Evolutionary conservation across 2,797 vertebrate genomes (phyloP).

Genomic region (Sarcoramphus papa): DNA sequence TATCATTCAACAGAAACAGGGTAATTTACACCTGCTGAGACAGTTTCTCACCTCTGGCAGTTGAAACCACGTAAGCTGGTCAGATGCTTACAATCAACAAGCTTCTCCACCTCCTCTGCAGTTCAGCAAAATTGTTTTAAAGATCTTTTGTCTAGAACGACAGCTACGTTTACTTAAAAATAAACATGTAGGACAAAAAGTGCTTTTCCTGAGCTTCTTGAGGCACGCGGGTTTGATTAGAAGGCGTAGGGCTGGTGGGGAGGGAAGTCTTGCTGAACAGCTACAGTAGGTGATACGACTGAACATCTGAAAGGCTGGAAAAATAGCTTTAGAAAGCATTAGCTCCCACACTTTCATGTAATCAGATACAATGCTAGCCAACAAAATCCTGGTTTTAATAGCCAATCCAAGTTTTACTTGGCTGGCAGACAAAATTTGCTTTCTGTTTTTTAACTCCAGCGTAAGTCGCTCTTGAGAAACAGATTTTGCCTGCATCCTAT

Average conservation of each 20-base stretch:
- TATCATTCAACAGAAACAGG: not conserved
- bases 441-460: conserved; percentile 40
- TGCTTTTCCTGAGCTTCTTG: not conserved
- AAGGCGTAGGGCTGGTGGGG: not conserved
- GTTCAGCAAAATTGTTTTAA: not conserved
- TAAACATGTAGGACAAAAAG: not conserved
- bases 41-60: not conserved
- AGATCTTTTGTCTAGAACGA: not conserved
- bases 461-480: conserved; percentile 50
- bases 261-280: not conserved
- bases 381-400: conserved; percentile 42
- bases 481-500: not conserved
- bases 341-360: conserved; percentile 30
- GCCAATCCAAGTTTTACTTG: conserved; percentile 58
- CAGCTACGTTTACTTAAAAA: not conserved
- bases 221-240: not conserved
- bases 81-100: not conserved
- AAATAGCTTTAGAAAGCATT: not conserved
- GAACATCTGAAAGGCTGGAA: not conserved
- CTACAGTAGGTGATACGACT: not conserved
- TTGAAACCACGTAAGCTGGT: not conserved
- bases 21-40: not conserved
- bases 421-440: conserved; percentile 29
- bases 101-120: not conserved
- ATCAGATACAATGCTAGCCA: conserved; percentile 22